These are phyloP conservation scores for Anoura caudifer DNA, from an alignment of 2,113 vertebrate species.

Conservation along the genomic window DNA sequence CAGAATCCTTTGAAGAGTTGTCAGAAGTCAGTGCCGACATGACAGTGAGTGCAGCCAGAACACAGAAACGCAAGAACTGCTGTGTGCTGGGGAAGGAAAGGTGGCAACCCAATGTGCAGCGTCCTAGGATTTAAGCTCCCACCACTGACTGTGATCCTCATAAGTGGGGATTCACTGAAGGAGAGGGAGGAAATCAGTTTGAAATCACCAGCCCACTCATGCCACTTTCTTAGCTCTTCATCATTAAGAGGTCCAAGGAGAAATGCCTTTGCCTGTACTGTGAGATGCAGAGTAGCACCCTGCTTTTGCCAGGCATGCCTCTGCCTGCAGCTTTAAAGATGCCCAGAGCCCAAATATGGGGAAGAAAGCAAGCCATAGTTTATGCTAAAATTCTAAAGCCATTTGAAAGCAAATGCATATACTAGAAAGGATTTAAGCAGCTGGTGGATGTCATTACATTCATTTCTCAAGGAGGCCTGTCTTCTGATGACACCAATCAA, in stretches of 20 bases:
- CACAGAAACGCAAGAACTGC: background rate
- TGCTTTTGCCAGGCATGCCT: conserved; percentile 71
- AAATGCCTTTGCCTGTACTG: conserved; percentile 67
- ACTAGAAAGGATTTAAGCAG: conserved; percentile 79
- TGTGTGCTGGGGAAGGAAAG: background rate
- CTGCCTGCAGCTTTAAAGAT: conserved; percentile 77
- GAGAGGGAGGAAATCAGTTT: background rate
- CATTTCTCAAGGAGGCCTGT: conserved; percentile 81
- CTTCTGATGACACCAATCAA: conserved; percentile 82
- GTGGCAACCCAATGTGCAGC: rapidly evolving
- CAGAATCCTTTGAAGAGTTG: background rate
- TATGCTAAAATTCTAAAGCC: conserved; percentile 82
- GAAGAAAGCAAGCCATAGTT: conserved; percentile 79
- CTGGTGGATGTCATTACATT: conserved; percentile 79
- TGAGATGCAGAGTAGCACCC: conserved; percentile 60
- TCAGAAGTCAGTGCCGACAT: background rate
- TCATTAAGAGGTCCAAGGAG: conserved; percentile 55
- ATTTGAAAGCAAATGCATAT: conserved; percentile 79
- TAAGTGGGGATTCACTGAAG: background rate
- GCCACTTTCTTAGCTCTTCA: conserved; percentile 53
- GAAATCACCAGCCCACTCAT: conserved; percentile 60
- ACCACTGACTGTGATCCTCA: background rate
- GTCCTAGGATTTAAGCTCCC: background rate
- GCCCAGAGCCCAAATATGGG: conserved; percentile 74
- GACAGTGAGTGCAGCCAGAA: background rate